These are phyloP conservation scores for Synanthedon andrenaeformis DNA, from an alignment of 2,888 invertebrate species.

Conservation along the genomic window DNA sequence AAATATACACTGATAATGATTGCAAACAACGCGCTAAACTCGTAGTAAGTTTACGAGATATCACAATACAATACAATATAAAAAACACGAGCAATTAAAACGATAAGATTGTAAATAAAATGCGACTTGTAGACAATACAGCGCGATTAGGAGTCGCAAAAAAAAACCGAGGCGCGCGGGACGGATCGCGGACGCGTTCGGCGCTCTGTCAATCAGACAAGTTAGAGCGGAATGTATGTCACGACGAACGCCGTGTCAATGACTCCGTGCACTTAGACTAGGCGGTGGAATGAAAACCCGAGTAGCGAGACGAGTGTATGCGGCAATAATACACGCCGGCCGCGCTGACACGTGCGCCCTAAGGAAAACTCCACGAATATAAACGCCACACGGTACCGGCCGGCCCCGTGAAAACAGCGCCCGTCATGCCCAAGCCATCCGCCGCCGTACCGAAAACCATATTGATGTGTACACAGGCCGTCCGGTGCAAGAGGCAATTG, in stretches of 20 bases:
- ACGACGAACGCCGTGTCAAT: slow-evolving; percentile 54
- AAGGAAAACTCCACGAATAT: slow-evolving; percentile 24
- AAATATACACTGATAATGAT: slow-evolving; percentile 16
- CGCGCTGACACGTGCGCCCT: slow-evolving; percentile 43
- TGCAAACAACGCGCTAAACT: slow-evolving; percentile 13
- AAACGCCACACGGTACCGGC: slow-evolving; percentile 2
- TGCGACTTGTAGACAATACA: slow-evolving; percentile 27
- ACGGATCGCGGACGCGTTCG: slow-evolving; percentile 42
- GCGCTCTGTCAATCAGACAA: slow-evolving; percentile 35
- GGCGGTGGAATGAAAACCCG: slow-evolving; percentile 20
- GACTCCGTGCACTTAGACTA: slow-evolving; percentile 41
- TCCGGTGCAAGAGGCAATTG: slow-evolving; percentile 28
- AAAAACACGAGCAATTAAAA: slow-evolving; percentile 4
- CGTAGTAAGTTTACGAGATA: slow-evolving; percentile 1
- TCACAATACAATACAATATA: slow-evolving; percentile 6
- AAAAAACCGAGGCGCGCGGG: slow-evolving; percentile 28
- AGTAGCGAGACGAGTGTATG: slow-evolving; percentile 5
- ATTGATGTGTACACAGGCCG: slow-evolving; percentile 23
- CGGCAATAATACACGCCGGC: slow-evolving; percentile 25
- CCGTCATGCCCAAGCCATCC: slow-evolving; percentile 12
- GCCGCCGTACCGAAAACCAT: slow-evolving; percentile 19
- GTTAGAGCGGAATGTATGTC: slow-evolving; percentile 61
- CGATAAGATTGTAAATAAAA: slow-evolving; percentile 20
- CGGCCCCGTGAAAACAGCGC: slow-evolving; percentile 22
- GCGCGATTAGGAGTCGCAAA: slow-evolving; percentile 19